Percentiles rank a stretch among this genome's conserved stretches.
phyloP scores from a whole-genome alignment of 1,140 invertebrate species.

The Melitaea cinxia region DNA sequence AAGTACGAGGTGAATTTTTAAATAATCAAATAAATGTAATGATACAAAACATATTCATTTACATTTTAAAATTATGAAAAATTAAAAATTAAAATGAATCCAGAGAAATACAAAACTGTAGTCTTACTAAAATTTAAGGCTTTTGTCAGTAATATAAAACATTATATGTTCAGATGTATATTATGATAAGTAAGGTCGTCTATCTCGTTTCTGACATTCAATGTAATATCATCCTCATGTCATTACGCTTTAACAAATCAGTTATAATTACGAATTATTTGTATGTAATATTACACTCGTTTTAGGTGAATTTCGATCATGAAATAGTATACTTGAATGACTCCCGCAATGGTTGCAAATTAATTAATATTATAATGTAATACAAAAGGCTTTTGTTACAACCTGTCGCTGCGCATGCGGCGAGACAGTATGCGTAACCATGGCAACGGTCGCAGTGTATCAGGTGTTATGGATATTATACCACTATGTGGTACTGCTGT shows the following conservation, averaged over 20 bases:
- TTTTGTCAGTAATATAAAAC: no score
- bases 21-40: no score
- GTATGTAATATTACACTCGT: neutral
- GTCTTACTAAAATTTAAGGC: no score
- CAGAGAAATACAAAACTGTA: no score
- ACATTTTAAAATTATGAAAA: no score
- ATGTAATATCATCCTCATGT: no score
- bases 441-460: conserved; percentile 36
- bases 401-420: conserved; percentile 33
- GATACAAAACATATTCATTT: no score
- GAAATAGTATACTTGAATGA: conserved; percentile 20
- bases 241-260: neutral
- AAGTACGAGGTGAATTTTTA: no score
- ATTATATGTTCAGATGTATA: no score
- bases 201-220: no score
- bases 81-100: no score
- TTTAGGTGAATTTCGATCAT: conserved; percentile 8
- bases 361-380: conserved; percentile 41
- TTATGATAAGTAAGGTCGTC: no score
- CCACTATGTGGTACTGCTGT: neutral
- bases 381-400: conserved; percentile 41
- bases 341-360: conserved; percentile 32
- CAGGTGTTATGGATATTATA: conserved; percentile 22
- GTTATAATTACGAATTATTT: neutral
- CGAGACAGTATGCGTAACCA: conserved; percentile 39